A percentile compares a stretch with the other conserved stretches of the same genome.
These are phyloP conservation scores for Leptinotarsa undecemlineata DNA, from an alignment of 1,140 invertebrate species.

Conservation along the genomic window DNA sequence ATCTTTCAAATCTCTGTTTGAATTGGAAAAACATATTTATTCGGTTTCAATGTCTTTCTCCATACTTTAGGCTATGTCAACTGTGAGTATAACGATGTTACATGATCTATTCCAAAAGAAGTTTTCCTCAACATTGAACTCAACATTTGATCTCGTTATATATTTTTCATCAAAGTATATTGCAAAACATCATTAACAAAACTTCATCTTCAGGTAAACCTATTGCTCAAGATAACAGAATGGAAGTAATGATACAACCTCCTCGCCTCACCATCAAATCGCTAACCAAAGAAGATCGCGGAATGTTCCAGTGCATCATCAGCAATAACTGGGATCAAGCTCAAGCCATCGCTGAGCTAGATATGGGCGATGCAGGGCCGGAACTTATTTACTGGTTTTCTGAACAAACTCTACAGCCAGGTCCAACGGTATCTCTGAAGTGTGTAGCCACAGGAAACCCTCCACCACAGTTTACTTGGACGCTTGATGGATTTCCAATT, in stretches of 20 bases:
- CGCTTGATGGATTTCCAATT: conserved; percentile 83
- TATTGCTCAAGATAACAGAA: conserved; percentile 64
- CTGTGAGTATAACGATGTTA: too few species aligned
- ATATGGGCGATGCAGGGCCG: conserved; percentile 82
- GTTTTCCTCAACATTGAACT: too few species aligned
- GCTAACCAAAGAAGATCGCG: conserved; percentile 76
- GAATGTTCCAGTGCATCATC: conserved; percentile 90
- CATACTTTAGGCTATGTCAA: too few species aligned
- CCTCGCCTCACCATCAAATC: conserved; percentile 67
- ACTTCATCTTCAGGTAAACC: conserved; percentile 57
- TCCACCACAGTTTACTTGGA: conserved; percentile 86
- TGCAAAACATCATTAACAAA: too few species aligned
- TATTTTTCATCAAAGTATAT: too few species aligned
- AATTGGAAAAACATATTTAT: too few species aligned
- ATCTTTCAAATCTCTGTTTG: too few species aligned
- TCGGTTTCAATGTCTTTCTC: too few species aligned
- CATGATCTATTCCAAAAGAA: too few species aligned
- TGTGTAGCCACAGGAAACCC: conserved; percentile 91
- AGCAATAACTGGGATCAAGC: conserved; percentile 84
- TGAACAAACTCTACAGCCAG: conserved; percentile 86
- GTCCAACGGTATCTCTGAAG: conserved; percentile 84
- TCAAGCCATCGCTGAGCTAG: conserved; percentile 79
- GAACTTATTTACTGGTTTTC: conserved; percentile 87
- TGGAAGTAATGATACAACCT: conserved; percentile 61
- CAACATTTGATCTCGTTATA: too few species aligned